Conservation (phyloP, 1,140 invertebrate genomes). For the Monomorium pharaonis region DNA sequence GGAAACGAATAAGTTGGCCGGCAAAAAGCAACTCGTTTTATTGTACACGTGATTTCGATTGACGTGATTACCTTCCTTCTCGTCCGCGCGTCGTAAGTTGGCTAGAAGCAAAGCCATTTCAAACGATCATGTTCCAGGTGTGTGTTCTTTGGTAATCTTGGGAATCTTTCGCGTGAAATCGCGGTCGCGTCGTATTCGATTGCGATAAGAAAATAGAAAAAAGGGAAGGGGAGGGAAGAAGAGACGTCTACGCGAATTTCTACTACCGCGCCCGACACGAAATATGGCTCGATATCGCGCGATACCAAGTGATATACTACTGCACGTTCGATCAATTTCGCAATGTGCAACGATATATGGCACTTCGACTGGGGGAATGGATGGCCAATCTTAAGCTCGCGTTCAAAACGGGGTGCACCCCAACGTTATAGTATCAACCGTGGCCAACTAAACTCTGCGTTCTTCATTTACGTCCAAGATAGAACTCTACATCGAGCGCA, state of each 20-base stretch:
- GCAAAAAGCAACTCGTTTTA: conserved; percentile 67
- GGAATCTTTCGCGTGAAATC: conserved; percentile 16
- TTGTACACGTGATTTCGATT: conserved; percentile 75
- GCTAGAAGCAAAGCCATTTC: conserved; percentile 84
- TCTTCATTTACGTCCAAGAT: not conserved
- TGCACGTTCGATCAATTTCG: conserved; percentile 11
- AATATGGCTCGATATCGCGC: conserved; percentile 1
- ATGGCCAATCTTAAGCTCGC: conserved; percentile 9
- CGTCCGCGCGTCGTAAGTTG: conserved; percentile 82
- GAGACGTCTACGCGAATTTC: not conserved
- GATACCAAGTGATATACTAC: not conserved
- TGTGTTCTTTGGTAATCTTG: conserved; percentile 11
- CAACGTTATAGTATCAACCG: not conserved
- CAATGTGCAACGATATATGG: not conserved
- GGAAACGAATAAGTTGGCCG: conserved; percentile 59
- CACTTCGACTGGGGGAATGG: not conserved
- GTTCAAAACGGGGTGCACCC: not conserved
- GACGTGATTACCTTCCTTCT: conserved; percentile 83
- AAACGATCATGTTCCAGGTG: conserved; percentile 81
- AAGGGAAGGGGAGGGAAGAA: not conserved
- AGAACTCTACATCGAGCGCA: not conserved
- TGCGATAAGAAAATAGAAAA: conserved; percentile 38
- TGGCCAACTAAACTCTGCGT: not conserved
- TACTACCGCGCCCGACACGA: conserved; percentile 2
- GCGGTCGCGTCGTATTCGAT: not conserved